A percentile compares a stretch with the other conserved stretches of the same genome.
These are phyloP conservation scores for Cyprinus carpio DNA, from an alignment of 2,113 vertebrate species.

Conservation along the genomic window DNA sequence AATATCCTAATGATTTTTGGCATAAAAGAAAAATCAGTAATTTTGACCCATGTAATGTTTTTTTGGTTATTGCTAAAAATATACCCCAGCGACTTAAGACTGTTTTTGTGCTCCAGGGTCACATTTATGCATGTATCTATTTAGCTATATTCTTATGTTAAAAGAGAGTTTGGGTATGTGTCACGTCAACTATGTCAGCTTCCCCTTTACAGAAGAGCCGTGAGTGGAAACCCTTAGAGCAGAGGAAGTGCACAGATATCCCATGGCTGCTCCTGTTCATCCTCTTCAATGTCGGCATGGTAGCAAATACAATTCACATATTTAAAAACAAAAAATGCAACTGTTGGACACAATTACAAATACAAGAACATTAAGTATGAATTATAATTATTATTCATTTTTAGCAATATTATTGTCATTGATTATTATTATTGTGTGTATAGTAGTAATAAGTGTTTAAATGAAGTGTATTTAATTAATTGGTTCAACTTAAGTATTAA, in stretches of 20 bases:
- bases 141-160: not conserved
- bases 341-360: not conserved
- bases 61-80: too few species aligned
- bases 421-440: not conserved
- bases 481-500: not conserved
- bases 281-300: conserved; percentile 93
- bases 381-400: not conserved
- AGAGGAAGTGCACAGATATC: conserved; percentile 91
- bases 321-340: not conserved
- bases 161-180: not conserved
- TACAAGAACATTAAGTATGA: not conserved
- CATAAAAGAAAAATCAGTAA: too few species aligned
- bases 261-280: conserved; percentile 91
- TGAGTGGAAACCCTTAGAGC: conserved; percentile 94
- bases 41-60: too few species aligned
- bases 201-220: conserved; percentile 77
- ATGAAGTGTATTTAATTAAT: not conserved
- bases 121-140: not conserved
- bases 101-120: too few species aligned
- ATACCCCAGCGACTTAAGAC: too few species aligned
- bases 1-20: too few species aligned
- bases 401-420: not conserved
- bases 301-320: conserved; percentile 61
- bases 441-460: not conserved
- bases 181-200: not conserved